Conservation (phyloP, 2,113 vertebrate species). For the Helogale parvula region DNA sequence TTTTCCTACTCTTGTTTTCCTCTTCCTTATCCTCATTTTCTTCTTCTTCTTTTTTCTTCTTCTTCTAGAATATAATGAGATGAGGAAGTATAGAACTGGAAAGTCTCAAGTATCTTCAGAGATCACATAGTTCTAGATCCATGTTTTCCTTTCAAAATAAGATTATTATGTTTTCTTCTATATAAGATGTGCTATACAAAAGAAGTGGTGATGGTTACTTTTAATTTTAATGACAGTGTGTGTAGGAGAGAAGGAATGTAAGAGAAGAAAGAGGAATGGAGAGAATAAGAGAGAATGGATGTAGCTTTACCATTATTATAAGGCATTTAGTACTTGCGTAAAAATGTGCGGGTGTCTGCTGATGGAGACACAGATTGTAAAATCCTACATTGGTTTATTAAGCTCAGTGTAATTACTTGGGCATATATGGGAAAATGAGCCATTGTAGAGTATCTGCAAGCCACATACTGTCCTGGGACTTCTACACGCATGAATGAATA, state of each 20-base stretch:
- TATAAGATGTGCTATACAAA: not conserved
- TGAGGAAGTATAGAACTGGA: not conserved
- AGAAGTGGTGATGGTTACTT: not conserved
- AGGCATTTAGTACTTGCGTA: not conserved
- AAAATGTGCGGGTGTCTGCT: not conserved
- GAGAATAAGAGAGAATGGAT: not conserved
- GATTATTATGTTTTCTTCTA: not conserved
- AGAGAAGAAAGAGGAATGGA: not conserved
- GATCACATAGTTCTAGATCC: not conserved
- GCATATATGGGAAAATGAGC: not conserved
- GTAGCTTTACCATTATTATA: not conserved
- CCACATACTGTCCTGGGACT: not conserved
- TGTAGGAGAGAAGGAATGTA: not conserved
- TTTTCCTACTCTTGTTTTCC: not conserved
- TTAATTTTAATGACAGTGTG: not conserved
- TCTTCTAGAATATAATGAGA: not conserved
- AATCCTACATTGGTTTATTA: not conserved
- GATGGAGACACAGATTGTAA: not conserved
- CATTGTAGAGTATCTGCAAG: not conserved
- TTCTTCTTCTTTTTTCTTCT: not conserved
- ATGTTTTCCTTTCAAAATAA: not conserved
- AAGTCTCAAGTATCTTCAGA: not conserved
- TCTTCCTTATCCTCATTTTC: no score
- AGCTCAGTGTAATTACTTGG: not conserved
- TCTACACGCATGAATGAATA: not conserved